Conservation (phyloP, 92 coral and sea anemone species). For the Zoanthus sociatus region DNA sequence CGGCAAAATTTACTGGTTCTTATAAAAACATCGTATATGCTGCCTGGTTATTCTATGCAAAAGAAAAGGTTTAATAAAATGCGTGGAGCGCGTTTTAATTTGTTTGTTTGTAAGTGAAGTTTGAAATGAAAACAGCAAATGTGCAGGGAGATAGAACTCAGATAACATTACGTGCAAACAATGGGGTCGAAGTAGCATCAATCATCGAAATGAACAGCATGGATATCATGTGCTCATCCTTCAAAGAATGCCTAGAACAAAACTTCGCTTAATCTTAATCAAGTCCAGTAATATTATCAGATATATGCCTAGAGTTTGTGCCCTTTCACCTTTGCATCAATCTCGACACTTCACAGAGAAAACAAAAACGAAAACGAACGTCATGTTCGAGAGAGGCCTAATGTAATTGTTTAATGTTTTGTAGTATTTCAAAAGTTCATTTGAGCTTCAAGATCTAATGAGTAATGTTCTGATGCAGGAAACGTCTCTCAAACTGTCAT, state of each 20-base stretch:
- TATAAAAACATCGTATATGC: too few species aligned
- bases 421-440: background rate
- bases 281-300: conserved; percentile 30
- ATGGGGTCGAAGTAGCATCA: conserved; percentile 24
- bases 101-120: conserved; percentile 30
- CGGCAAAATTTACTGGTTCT: too few species aligned
- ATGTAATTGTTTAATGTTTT: background rate
- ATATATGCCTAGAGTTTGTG: conserved; percentile 17
- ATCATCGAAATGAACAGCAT: background rate
- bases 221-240: conserved; percentile 31
- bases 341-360: conserved; percentile 22
- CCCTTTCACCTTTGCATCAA: conserved; percentile 34
- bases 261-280: conserved; percentile 9
- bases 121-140: background rate
- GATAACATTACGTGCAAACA: conserved; percentile 26
- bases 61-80: background rate
- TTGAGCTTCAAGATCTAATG: background rate
- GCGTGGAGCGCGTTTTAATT: background rate
- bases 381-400: background rate
- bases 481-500: background rate
- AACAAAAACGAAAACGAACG: background rate
- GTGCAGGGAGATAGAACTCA: conserved; percentile 35
- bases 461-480: background rate
- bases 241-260: conserved; percentile 5
- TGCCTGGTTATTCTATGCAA: background rate